phyloP scores from a whole-genome alignment of 2,888 invertebrate genomes.

The Cheilosia impressa region DNA sequence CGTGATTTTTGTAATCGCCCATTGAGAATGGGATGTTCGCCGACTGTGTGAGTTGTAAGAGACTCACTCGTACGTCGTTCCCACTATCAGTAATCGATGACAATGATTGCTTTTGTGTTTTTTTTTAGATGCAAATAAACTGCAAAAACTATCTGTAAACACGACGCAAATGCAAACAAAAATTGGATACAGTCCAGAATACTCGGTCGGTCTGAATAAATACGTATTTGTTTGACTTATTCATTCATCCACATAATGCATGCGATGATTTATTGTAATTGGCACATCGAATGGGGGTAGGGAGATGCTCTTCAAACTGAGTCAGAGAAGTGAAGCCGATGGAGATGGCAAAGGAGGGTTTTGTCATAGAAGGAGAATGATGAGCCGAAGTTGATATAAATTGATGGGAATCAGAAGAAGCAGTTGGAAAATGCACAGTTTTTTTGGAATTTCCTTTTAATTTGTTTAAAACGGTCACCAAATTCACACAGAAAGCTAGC shows the following conservation, averaged over 20 bases:
- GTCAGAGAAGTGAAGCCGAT: neutral
- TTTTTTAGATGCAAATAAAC: neutral
- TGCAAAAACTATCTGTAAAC: neutral
- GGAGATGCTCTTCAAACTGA: neutral
- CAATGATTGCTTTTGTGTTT: too few relatives aligned
- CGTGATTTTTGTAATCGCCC: too few relatives aligned
- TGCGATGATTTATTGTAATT: slow-evolving; percentile 36
- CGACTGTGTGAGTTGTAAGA: too few relatives aligned
- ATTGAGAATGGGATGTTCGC: too few relatives aligned
- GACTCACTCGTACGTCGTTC: too few relatives aligned
- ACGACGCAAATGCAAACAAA: neutral
- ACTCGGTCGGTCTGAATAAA: neutral
- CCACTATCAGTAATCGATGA: neutral
- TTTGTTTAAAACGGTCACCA: too few relatives aligned
- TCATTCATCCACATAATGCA: slow-evolving; percentile 51
- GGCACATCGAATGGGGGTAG: neutral
- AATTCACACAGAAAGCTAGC: too few relatives aligned
- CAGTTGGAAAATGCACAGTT: too few relatives aligned
- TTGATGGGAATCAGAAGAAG: too few relatives aligned
- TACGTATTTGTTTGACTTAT: slow-evolving; percentile 47
- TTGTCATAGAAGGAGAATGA: neutral
- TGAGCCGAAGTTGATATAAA: too few relatives aligned
- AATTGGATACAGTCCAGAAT: slow-evolving; percentile 28
- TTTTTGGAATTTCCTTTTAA: too few relatives aligned
- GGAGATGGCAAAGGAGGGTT: neutral